Evolutionary conservation across 2,888 invertebrate species (phyloP).

Genomic region (Drosophila putrida): DNA sequence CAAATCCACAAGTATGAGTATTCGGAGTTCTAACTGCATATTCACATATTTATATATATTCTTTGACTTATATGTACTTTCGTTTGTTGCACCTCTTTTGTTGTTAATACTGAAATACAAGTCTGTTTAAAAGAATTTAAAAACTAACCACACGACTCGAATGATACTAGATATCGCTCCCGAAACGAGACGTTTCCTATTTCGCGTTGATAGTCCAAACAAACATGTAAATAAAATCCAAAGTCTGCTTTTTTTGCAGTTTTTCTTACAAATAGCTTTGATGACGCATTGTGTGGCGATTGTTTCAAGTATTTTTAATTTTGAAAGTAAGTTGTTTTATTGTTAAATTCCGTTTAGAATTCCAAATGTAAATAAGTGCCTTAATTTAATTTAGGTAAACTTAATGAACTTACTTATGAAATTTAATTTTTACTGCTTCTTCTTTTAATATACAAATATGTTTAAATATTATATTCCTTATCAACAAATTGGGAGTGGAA

Average conservation of each 20-base stretch:
- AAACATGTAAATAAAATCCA: slow-evolving; percentile 15
- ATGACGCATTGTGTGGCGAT: slow-evolving; percentile 1
- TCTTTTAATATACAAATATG: too few species aligned
- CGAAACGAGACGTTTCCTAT: slow-evolving; percentile 9
- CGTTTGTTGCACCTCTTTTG: slow-evolving; percentile 3
- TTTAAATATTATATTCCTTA: not conserved
- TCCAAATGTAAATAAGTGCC: too few species aligned
- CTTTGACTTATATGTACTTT: too few species aligned
- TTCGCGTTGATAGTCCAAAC: slow-evolving; percentile 12
- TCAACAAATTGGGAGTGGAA: not conserved
- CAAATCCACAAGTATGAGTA: slow-evolving; percentile 5
- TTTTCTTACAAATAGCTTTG: not conserved
- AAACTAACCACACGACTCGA: slow-evolving; percentile 5
- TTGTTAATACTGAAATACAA: slow-evolving; percentile 33
- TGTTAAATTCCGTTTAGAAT: too few species aligned
- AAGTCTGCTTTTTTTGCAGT: slow-evolving; percentile 5
- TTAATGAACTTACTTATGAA: too few species aligned
- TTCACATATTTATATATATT: too few species aligned
- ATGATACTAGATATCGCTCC: not conserved
- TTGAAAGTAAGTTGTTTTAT: too few species aligned
- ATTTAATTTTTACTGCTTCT: too few species aligned
- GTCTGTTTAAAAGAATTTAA: slow-evolving; percentile 12
- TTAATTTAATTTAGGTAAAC: too few species aligned
- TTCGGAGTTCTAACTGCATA: not conserved
- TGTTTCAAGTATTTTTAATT: not conserved